These are phyloP conservation scores for Phoebastria nigripes DNA, from an alignment of 2,797 vertebrate species.

Conservation along the genomic window DNA sequence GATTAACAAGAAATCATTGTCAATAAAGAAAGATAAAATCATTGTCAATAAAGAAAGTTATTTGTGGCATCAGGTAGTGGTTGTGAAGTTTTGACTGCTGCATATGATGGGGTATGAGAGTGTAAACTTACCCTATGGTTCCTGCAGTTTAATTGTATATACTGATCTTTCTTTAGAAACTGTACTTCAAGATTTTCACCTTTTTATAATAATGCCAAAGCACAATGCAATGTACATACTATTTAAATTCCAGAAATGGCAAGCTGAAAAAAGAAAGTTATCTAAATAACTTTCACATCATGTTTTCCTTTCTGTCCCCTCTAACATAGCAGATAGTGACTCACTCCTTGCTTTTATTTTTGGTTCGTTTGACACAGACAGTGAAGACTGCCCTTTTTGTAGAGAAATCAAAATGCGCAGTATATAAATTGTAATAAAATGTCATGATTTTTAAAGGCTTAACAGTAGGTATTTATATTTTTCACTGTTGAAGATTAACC, in stretches of 20 bases:
- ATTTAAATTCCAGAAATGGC: not conserved
- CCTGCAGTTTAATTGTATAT: not conserved
- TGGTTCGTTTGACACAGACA: not conserved
- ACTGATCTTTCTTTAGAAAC: not conserved
- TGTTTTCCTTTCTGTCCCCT: slow-evolving; percentile 29
- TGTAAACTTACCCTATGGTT: not conserved
- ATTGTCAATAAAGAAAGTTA: not conserved
- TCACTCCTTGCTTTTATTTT: slow-evolving; percentile 48
- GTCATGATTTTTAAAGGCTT: not conserved
- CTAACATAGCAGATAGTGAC: slow-evolving; percentile 12
- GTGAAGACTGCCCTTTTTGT: not conserved
- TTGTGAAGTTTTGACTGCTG: not conserved
- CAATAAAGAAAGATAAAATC: not conserved
- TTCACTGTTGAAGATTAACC: not conserved
- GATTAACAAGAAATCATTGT: not conserved
- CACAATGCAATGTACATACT: not conserved
- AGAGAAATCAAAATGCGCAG: not conserved
- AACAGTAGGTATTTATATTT: not conserved
- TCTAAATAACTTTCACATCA: slow-evolving; percentile 40
- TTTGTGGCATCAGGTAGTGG: not conserved
- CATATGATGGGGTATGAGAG: not conserved
- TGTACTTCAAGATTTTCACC: not conserved
- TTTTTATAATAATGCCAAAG: not conserved
- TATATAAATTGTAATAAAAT: not conserved
- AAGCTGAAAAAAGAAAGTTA: slow-evolving; percentile 54